phyloP scores from a whole-genome alignment of 1,140 invertebrate species.

The Polypedilum vanderplanki region DNA sequence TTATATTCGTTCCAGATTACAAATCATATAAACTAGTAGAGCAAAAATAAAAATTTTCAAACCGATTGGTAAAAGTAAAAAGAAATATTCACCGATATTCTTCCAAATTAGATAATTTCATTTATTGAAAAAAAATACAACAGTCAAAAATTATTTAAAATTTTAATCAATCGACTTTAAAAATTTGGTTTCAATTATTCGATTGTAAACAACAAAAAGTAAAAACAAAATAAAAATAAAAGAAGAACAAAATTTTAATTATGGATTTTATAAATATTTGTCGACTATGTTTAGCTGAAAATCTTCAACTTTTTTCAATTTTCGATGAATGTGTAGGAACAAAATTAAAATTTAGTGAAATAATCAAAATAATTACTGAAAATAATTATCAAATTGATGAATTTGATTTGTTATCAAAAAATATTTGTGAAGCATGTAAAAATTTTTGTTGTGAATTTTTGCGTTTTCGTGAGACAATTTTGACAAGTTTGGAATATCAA shows the following conservation, averaged over 20 bases:
- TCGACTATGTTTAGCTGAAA: not conserved
- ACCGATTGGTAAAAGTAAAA: too few species aligned
- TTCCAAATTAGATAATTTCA: too few species aligned
- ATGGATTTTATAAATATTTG: not conserved
- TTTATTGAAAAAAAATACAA: too few species aligned
- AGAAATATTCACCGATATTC: too few species aligned
- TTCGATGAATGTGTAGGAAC: not conserved
- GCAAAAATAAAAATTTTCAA: too few species aligned
- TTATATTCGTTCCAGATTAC: too few species aligned
- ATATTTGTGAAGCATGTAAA: not conserved
- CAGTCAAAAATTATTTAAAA: too few species aligned
- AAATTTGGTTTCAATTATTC: too few species aligned
- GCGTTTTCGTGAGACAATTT: not conserved
- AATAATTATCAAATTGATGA: not conserved
- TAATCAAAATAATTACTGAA: not conserved
- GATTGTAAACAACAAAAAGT: not conserved
- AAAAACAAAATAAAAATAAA: not conserved
- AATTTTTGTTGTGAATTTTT: not conserved
- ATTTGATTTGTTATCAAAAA: not conserved
- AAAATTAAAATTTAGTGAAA: not conserved
- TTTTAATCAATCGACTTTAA: too few species aligned
- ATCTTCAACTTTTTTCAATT: not conserved
- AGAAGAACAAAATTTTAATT: not conserved
- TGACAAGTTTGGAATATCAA: not conserved
- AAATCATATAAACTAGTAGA: too few species aligned